Percentiles rank a stretch among this genome's conserved stretches.
phyloP scores from a whole-genome alignment of 2,113 vertebrate species.

The Oriolus oriolus region DNA sequence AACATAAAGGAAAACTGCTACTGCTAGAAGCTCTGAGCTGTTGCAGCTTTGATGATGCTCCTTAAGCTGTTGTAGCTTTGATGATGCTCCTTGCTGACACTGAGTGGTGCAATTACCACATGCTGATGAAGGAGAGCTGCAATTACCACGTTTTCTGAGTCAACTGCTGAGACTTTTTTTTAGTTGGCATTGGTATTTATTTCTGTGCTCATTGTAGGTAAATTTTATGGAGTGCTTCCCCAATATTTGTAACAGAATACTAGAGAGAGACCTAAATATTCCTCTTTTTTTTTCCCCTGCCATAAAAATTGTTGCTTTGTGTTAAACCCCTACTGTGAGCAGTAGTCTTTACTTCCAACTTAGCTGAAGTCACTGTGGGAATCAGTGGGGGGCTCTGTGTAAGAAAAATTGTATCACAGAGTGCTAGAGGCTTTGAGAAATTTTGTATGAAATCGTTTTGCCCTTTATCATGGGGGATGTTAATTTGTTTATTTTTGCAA shows the following conservation, averaged over 20 bases:
- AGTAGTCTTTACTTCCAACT: neutral
- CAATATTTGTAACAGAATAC: neutral
- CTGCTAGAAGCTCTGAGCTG: neutral
- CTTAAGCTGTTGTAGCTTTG: constrained; percentile 27
- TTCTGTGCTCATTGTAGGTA: neutral
- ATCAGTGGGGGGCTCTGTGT: neutral
- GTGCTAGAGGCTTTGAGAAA: neutral
- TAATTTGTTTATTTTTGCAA: neutral
- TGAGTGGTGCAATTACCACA: constrained; percentile 46
- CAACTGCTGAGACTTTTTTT: neutral
- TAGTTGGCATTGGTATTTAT: neutral
- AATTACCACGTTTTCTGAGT: constrained; percentile 13
- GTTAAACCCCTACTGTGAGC: neutral
- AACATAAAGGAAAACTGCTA: neutral
- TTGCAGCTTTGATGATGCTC: constrained; percentile 40
- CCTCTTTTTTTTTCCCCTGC: neutral
- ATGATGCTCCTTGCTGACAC: constrained; percentile 49
- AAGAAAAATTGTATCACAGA: neutral
- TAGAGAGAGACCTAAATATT: neutral
- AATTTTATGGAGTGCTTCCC: neutral
- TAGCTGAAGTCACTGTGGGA: neutral
- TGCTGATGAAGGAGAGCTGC: neutral
- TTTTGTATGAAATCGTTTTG: neutral
- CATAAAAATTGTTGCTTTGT: neutral
- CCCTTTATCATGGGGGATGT: neutral